phyloP scores from a whole-genome alignment of 2,888 invertebrate genomes.

The Drosophila diplacantha region DNA sequence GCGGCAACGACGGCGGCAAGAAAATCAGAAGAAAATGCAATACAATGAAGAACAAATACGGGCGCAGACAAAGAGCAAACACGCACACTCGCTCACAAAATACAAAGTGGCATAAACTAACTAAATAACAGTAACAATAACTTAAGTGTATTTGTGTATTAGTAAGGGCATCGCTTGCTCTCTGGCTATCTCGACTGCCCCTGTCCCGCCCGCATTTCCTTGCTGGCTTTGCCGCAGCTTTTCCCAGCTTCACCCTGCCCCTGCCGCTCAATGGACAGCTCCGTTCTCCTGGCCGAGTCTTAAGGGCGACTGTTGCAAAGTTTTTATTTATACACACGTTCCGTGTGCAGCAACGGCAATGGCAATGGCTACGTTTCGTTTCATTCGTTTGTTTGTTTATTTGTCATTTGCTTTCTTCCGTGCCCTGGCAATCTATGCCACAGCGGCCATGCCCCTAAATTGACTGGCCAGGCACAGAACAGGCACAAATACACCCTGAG shows the following conservation, averaged over 20 bases:
- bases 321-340: constrained; percentile 71
- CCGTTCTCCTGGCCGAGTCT: constrained; percentile 13
- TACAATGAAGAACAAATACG: constrained; percentile 67
- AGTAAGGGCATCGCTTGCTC: constrained; percentile 41
- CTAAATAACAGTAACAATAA: constrained; percentile 72
- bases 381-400: constrained; percentile 59
- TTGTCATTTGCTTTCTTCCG: constrained; percentile 71
- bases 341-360: constrained; percentile 47
- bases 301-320: constrained; percentile 58
- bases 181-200: constrained; percentile 38
- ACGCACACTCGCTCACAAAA: constrained; percentile 37
- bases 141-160: constrained; percentile 72
- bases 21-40: constrained; percentile 60
- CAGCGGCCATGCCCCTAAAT: constrained; percentile 58
- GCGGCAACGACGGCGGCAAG: constrained; percentile 29
- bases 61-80: constrained; percentile 58
- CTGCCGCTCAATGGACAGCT: not conserved
- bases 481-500: constrained; percentile 35
- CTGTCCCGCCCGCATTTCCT: not conserved
- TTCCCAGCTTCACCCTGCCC: not conserved
- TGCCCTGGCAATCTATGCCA: constrained; percentile 68
- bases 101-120: constrained; percentile 70
- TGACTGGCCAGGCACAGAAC: constrained; percentile 61
- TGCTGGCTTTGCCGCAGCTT: not conserved
- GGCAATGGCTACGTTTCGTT: constrained; percentile 47